A percentile compares a stretch with the other conserved stretches of the same genome.
Conservation (phyloP, 2,888 invertebrate genomes). For the Therioaphis trifolii region DNA sequence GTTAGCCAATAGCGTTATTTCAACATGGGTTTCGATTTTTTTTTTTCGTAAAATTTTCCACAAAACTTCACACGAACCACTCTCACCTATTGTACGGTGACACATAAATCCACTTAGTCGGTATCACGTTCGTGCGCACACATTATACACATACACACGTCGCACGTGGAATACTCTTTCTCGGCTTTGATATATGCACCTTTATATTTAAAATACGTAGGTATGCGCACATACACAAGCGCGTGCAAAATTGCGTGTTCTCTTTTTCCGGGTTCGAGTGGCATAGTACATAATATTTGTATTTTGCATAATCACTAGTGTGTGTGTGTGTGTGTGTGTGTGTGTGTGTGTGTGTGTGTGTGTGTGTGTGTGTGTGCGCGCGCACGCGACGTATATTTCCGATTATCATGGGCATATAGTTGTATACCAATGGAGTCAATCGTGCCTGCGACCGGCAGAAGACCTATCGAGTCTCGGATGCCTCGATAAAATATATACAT, state of each 20-base stretch:
- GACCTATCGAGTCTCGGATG: too few relatives aligned
- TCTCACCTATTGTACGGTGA: neutral
- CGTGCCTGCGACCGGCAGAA: constrained; percentile 37
- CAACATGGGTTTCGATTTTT: neutral
- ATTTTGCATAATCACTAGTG: constrained; percentile 46
- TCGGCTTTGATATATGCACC: too few relatives aligned
- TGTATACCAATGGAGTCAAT: neutral
- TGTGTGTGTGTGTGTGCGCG: too few relatives aligned
- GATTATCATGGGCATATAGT: neutral
- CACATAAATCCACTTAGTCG: constrained; percentile 17
- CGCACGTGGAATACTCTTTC: too few relatives aligned
- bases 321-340: too few relatives aligned
- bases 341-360: too few relatives aligned
- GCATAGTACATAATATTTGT: too few relatives aligned
- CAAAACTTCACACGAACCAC: neutral
- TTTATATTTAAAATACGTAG: neutral
- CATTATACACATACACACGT: too few relatives aligned
- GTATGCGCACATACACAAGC: neutral
- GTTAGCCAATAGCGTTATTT: neutral
- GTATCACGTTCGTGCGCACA: neutral
- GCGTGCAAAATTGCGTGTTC: neutral
- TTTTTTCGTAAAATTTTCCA: neutral
- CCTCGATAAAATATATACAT: too few relatives aligned
- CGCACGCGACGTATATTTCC: neutral
- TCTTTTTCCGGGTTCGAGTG: constrained; percentile 34